Base-by-base conservation (phyloP, 2,888 invertebrate species). In the Saturnia japonica region DNA sequence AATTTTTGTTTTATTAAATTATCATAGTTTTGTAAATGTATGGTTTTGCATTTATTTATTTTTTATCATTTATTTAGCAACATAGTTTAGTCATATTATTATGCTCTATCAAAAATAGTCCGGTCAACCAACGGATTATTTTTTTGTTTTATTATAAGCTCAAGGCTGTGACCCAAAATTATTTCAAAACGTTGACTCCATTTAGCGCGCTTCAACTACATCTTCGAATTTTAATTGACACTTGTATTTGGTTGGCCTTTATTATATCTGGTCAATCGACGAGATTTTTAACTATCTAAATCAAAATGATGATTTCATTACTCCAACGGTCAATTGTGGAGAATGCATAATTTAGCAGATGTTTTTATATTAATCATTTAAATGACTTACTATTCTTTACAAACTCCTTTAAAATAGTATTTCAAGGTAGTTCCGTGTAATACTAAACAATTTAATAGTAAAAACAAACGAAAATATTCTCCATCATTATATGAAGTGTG, bases 111-210 rank as follows among this genome's bases (percentile, higher is more conserved):
- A 25, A 25, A 54, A 57, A 57, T 57, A 57, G 57, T 28, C 25
- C 12, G 25, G 14, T 60, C 57, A 60, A 28, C 28, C 4, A 60
- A 60, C 28, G 3, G 12, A 25, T 12, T 25, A 0, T 57, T 57
- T 64, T 64, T 40, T 64, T 64, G 64, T 64, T 40, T 64, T n/a
- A 40, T 11, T 40, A n/a, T 40, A 64, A 64, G 19, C 40, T 64
- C 64, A 64, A 64, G 64, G 64, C n/a, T 40, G 40, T n/a, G 40
- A 40, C 64, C 64, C 9, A 64, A 64, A 64, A 64, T 1, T 40
- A n/a, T 40, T n/a, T 40, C 4, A 11, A 40, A 64, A 40, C 11
- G 8, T 40, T 64, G 19, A 64, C 40, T 64, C n/a, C 6, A 64
- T 64, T n/a, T 14, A 7, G 19, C 8, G 11, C 64, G 19, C 40